Evolutionary conservation across 2,113 vertebrate species (phyloP).

Genomic region (Ranitomeya variabilis): DNA sequence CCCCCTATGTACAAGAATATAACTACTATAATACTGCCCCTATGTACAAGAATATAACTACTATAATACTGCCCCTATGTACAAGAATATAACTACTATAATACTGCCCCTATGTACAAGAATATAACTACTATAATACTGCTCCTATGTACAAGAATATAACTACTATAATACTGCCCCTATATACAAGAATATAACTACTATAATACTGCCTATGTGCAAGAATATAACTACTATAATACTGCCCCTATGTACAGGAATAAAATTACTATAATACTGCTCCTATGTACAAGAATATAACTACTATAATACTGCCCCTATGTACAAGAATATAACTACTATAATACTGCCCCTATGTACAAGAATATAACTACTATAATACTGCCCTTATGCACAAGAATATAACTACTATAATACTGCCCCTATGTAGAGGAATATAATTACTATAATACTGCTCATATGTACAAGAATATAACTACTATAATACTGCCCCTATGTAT

Average conservation of each 20-base stretch:
- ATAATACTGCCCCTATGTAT: not conserved
- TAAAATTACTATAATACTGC: not conserved
- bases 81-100: constrained; percentile 6
- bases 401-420: not conserved
- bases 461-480: not conserved
- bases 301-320: not conserved
- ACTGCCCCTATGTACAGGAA: not conserved
- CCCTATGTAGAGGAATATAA: not conserved
- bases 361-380: constrained; percentile 10
- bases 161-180: constrained; percentile 1
- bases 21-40: not conserved
- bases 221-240: constrained; percentile 10
- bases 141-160: not conserved
- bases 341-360: not conserved
- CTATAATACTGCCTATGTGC: not conserved
- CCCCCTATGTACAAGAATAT: not conserved
- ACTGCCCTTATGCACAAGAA: not conserved
- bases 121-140: not conserved
- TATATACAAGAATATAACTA: not conserved
- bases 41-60: not conserved
- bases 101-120: not conserved
- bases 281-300: not conserved
- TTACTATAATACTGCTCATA: not conserved
- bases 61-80: not conserved
- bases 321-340: not conserved